phyloP scores from a whole-genome alignment of 2,113 vertebrate species.

The Castor canadensis region DNA sequence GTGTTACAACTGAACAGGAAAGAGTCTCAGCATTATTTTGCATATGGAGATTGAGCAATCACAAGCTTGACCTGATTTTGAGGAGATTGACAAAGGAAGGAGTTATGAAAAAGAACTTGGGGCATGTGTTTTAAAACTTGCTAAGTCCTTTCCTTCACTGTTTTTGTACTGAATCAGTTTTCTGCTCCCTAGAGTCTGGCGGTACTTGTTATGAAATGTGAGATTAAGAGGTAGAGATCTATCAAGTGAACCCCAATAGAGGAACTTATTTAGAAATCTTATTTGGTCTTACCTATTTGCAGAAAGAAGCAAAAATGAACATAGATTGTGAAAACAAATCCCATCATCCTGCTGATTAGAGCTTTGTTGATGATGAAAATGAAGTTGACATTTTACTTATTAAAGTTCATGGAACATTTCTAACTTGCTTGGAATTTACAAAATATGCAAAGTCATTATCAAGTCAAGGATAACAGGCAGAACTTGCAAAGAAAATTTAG shows the following conservation, averaged over 20 bases:
- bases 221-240: background rate
- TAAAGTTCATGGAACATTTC: background rate
- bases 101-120: background rate
- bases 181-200: no score
- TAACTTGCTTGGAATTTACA: background rate
- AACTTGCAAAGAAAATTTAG: background rate
- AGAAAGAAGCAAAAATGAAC: constrained; percentile 1
- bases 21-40: background rate
- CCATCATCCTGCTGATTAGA: background rate
- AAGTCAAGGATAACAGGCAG: background rate
- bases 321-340: background rate
- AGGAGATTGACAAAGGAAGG: background rate
- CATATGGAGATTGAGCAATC: background rate
- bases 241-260: accelerated
- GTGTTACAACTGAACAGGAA: background rate
- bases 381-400: background rate
- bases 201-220: background rate
- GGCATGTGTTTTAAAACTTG: background rate
- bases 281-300: background rate
- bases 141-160: background rate
- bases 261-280: background rate
- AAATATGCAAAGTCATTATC: background rate
- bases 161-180: background rate
- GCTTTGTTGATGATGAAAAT: background rate
- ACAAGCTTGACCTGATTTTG: background rate